phyloP scores from a whole-genome alignment of 1,140 invertebrate species.

The Pogonus chalceus region DNA sequence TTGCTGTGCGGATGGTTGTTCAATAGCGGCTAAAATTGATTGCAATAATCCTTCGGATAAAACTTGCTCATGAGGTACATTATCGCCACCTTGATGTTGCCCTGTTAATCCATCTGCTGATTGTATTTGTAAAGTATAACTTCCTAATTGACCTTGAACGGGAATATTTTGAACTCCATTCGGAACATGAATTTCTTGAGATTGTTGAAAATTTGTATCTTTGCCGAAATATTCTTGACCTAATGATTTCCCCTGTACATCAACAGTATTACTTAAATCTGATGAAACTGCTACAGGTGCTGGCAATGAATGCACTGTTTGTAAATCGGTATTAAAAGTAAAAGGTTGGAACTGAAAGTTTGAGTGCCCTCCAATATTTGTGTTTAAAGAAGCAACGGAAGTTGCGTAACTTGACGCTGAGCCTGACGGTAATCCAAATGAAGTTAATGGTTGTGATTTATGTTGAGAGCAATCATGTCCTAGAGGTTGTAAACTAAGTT shows the following conservation, averaged over 20 bases:
- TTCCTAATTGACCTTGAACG: constrained; percentile 47
- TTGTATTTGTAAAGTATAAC: constrained; percentile 65
- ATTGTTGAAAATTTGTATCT: constrained; percentile 29
- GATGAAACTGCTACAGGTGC: not conserved
- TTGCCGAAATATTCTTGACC: constrained; percentile 25
- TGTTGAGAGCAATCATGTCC: constrained; percentile 16
- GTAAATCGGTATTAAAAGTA: constrained; percentile 19
- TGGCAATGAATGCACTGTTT: constrained; percentile 15
- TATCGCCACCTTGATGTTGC: constrained; percentile 32
- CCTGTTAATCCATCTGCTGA: constrained; percentile 44
- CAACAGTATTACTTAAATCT: constrained; percentile 1
- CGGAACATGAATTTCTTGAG: constrained; percentile 28
- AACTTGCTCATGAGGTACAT: constrained; percentile 57
- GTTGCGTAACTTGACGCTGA: constrained; percentile 26
- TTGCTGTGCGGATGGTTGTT: constrained; percentile 41
- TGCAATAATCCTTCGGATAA: constrained; percentile 66
- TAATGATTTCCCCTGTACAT: constrained; percentile 28
- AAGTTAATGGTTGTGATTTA: constrained; percentile 24
- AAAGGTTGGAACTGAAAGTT: not conserved
- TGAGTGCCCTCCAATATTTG: constrained; percentile 25
- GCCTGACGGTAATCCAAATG: constrained; percentile 26
- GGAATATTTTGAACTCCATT: constrained; percentile 44
- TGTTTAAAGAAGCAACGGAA: constrained; percentile 24
- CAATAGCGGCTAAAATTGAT: constrained; percentile 63
- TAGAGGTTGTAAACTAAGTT: constrained; percentile 7